Evolutionary conservation across 2,113 vertebrate genomes (phyloP), one percentile per base, ranked within the genome.

Genomic region (Ibidorhyncha struthersii): DNA sequence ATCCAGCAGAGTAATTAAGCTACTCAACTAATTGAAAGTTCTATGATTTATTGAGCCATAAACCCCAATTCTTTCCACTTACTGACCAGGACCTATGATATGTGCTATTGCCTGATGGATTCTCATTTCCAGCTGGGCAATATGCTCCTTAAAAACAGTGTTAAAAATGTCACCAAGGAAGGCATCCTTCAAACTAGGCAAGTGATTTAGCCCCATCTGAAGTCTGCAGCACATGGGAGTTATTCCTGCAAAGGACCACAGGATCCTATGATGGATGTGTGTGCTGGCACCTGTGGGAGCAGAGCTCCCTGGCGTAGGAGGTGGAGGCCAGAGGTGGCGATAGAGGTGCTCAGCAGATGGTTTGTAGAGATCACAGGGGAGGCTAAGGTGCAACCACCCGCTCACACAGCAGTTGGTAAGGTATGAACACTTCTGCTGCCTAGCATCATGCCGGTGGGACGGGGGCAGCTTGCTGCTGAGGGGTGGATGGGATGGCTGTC

Each of bases 21-120:
- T 93, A 93, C 94, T 97, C 93, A 94, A 96, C 94, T 97, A 97
- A 96, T 95, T 97, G 96, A 96, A 94, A 95, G 94, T 36, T 95
- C 87, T 85, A 66, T 96, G 95, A 97, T 96, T 96, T 97, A 97
- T 96, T 96, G 89, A 90, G 93, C 95, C 90, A 96, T 97, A 97
- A 97, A 97, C 95, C 93, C 95, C 95, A 96, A 97, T 97, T 97
- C 96, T 97, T 96, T 96, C 96, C 95, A 97, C 94, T 97, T 96
- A 96, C 96, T 96, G 97, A 97, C 96, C 97, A 93, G 95, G 91
- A 96, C 96, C 96, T 95, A 62, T 94, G 56, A 92, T 95, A 90
- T 90, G 86, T 97, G 96, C 90, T 93, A 41, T 93, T 91, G 81
- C 86, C 91, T 97, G 97, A 97, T 96, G 92, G 95, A 82, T 95